Evolutionary conservation across 2,797 vertebrate genomes (phyloP).

Genomic region (Moxostoma hubbsi): DNA sequence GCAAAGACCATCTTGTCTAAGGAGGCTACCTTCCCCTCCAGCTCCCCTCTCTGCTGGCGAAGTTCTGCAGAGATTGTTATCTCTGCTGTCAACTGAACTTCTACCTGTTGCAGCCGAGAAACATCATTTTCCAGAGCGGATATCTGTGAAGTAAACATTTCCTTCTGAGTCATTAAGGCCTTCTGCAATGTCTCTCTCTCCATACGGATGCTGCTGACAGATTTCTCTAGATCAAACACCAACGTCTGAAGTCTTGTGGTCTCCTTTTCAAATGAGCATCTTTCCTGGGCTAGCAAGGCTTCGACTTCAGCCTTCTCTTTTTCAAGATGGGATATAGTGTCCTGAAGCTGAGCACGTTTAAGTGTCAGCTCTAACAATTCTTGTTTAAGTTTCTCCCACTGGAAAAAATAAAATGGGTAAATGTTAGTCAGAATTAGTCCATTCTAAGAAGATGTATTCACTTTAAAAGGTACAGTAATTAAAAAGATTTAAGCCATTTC

Average conservation of each 20-base stretch:
- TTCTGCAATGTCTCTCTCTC: slow-evolving; percentile 75
- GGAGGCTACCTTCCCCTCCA: slow-evolving; percentile 66
- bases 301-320: slow-evolving; percentile 72
- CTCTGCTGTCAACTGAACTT: slow-evolving; percentile 61
- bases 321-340: slow-evolving; percentile 72
- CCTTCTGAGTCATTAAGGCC: slow-evolving; percentile 68
- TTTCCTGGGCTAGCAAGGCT: slow-evolving; percentile 66
- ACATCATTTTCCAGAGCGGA: slow-evolving; percentile 70
- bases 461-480: background rate
- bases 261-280: slow-evolving; percentile 69
- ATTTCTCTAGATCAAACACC: slow-evolving; percentile 73
- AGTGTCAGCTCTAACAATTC: slow-evolving; percentile 70
- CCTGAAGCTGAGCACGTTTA: slow-evolving; percentile 73
- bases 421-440: background rate
- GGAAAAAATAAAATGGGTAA: slow-evolving; percentile 9
- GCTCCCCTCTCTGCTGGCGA: slow-evolving; percentile 68
- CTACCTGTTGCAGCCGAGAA: slow-evolving; percentile 64
- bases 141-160: slow-evolving; percentile 69
- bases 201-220: slow-evolving; percentile 65
- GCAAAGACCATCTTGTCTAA: slow-evolving; percentile 65
- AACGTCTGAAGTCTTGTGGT: slow-evolving; percentile 71
- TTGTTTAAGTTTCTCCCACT: slow-evolving; percentile 81
- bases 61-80: slow-evolving; percentile 45
- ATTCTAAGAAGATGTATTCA: too few relatives aligned
- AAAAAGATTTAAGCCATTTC: too few relatives aligned